A percentile compares a stretch with the other conserved stretches of the same genome.
These are phyloP conservation scores for Habroteleia sp. DNA, from an alignment of 2,888 invertebrate genomes.

Conservation along the genomic window DNA sequence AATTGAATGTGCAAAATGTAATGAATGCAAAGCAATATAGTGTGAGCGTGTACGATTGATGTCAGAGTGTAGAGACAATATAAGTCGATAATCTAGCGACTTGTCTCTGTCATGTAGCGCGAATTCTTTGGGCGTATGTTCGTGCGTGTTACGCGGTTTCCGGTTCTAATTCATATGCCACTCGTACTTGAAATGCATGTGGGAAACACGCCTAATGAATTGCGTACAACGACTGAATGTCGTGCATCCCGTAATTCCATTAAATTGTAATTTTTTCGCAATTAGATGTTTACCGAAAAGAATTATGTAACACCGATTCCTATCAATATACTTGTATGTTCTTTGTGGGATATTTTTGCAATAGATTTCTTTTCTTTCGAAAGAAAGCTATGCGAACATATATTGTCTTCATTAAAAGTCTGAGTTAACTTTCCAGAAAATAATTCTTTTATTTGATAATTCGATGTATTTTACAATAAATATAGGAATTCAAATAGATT, in stretches of 20 bases:
- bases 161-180: slow-evolving; percentile 59
- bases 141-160: slow-evolving; percentile 58
- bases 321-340: slow-evolving; percentile 14
- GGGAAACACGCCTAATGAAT: slow-evolving; percentile 61
- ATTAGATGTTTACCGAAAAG: slow-evolving; percentile 36
- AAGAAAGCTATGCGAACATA: no score
- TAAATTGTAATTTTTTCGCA: slow-evolving; percentile 55
- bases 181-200: slow-evolving; percentile 58
- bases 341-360: slow-evolving; percentile 25
- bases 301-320: slow-evolving; percentile 31
- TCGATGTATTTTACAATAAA: no score
- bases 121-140: slow-evolving; percentile 50
- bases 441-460: no score
- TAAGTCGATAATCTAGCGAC: slow-evolving; percentile 53
- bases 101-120: slow-evolving; percentile 45
- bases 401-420: no score
- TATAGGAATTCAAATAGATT: no score
- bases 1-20: slow-evolving; percentile 16
- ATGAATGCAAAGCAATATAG: slow-evolving; percentile 10
- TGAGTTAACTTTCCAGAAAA: no score
- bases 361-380: no score
- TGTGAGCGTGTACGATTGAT: slow-evolving; percentile 28
- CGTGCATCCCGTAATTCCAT: slow-evolving; percentile 54
- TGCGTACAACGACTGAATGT: slow-evolving; percentile 41
- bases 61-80: slow-evolving; percentile 35